Evolutionary conservation across 2,888 invertebrate genomes (phyloP), one percentile per base, ranked within the genome.

Genomic region (Pammene aurita): DNA sequence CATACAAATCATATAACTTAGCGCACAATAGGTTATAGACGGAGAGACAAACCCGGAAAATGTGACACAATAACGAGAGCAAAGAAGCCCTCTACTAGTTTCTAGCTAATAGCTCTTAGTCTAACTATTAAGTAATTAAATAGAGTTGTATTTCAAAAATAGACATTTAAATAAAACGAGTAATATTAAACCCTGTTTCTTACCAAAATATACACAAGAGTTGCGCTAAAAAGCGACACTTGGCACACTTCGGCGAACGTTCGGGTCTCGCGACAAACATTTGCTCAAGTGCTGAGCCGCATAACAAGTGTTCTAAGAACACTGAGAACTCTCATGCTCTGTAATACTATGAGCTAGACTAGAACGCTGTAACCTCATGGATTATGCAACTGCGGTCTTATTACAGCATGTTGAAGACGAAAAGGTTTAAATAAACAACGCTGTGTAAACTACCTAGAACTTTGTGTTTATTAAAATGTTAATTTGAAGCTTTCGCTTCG

Each of bases 331-430:
- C 54, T 69, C 63, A 52, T 58, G 57, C 44, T 16, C 48, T 14
- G 66, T 60, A 66, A 73, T 71, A 72, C 71, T 71, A 74, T 64
- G 70, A 72, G 54, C 54, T 54, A 34, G 64, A 71, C 44, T 26
- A 26, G 26, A 26, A 41, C 44, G 62, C 67, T 50, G 73, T 58
- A 58, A 67, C 65, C 71, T 72, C 68, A 69, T 74, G 74, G 72
- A 74, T 77, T 74, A 75, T 77, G 73, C 74, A 74, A 70, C 72
- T 66, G 68, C 66, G 63, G 71, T 71, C 71, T 73, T 76, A 75
- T 74, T 74, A 71, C 65, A 38, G 48, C 63, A 26, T 9, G 52
- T 38, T 62, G 67, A 75, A 71, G 73, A 70, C 71, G 69, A 74
- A 74, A 74, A 71, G 71, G 70, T 70, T 72, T 71, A 66, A 73